Base-by-base conservation (phyloP, 23 tunicate species). In the Aplidium turbinatum region DNA sequence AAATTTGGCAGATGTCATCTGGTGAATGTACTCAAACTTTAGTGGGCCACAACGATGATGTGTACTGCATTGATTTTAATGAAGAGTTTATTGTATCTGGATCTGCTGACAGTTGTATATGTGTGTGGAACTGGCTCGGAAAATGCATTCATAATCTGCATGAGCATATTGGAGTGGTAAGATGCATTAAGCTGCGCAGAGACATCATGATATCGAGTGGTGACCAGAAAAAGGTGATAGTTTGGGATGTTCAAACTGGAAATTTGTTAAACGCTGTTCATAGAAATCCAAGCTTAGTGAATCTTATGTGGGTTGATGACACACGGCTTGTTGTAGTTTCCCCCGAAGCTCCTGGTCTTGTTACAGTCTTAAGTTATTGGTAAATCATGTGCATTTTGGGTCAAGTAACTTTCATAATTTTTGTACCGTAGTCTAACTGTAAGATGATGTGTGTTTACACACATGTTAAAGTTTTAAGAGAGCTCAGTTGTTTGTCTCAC, bases 121-220 rank as follows among this genome's bases (percentile, higher is more conserved):
- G 95, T 18, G 68, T 94, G 5, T 94, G 99, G 99, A 86, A 77
- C 40, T 94, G 93, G 88, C 61, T 56, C 1, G 94, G 93, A 39
- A 74, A 70, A 19, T 72, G 80, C 56, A 13, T 89, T 1, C 89
- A 89, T 70, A 45, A 29, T 25, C 21, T 89, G 60, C 35, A 31
- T 19, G 89, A 82, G 33, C 89, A 82, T 47, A 89, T 89, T 62
- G 96, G 96, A 5, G 85, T 89, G 33, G 96, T 89, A 2, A 57
- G 96, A 68, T 89, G 96, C 77, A 31, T 89, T 55, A 50, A 70
- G 31, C 57, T 89, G 18, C 46, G 80, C 36, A 73, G 82, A 5
- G 80, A 89, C 35, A 78, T 77, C 63, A 46, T 89, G 28, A 78
- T 89, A 0, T 58, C 89, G 2, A 83, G 89, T 66, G 89, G 81